A percentile compares a stretch with the other conserved stretches of the same genome.
Evolutionary conservation across 1,140 invertebrate species (phyloP).

Genomic region (Atta colombica): DNA sequence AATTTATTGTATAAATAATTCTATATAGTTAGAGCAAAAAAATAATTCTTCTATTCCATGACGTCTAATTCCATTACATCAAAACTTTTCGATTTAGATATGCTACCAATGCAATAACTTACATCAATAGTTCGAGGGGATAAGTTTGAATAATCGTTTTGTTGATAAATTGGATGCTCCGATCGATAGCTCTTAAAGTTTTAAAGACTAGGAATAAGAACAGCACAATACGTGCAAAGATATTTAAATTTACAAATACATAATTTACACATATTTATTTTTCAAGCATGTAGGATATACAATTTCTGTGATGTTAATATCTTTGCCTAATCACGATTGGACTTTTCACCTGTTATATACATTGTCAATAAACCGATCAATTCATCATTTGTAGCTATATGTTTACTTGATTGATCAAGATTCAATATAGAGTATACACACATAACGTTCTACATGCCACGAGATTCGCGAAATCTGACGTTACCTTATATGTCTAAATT

Average conservation of each 20-base stretch:
- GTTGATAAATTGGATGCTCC: neutral
- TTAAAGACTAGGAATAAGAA: neutral
- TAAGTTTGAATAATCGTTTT: constrained; percentile 45
- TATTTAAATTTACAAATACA: neutral
- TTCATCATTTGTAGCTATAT: neutral
- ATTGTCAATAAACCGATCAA: constrained; percentile 14
- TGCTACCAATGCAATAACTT: constrained; percentile 19
- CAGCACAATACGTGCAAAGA: too few species aligned
- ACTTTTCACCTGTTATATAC: neutral
- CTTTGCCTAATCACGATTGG: neutral
- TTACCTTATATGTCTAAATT: neutral
- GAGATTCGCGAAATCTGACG: neutral
- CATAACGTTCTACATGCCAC: neutral
- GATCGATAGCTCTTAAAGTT: neutral
- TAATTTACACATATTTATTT: constrained; percentile 14
- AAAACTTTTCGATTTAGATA: constrained; percentile 34
- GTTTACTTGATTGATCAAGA: constrained; percentile 37
- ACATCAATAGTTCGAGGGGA: neutral
- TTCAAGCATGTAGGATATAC: neutral
- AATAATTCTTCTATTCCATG: constrained; percentile 29
- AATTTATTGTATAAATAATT: neutral
- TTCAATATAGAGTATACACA: neutral
- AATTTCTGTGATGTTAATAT: neutral
- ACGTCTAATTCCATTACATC: neutral
- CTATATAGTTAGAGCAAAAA: neutral